Conservation (phyloP, 2,888 invertebrate genomes). For the Cheilosia vulpina region DNA sequence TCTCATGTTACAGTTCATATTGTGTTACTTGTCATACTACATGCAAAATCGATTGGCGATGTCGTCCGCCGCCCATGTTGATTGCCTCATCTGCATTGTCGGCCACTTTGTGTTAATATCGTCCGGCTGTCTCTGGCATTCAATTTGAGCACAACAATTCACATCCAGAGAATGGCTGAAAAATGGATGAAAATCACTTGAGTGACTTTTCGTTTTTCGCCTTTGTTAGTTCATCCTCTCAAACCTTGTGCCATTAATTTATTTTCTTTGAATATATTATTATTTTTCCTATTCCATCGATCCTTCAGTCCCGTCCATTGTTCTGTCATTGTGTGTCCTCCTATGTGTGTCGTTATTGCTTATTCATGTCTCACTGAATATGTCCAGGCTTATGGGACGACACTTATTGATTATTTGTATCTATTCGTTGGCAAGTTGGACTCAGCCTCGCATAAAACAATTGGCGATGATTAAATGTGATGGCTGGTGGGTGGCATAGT, state of each 20-base stretch:
- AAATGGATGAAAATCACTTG: constrained; percentile 34
- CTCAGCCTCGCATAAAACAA: constrained; percentile 18
- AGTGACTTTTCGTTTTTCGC: constrained; percentile 33
- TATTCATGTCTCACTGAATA: constrained; percentile 60
- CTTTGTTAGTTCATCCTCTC: constrained; percentile 15
- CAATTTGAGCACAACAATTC: constrained; percentile 1
- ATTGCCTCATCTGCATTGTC: constrained; percentile 55
- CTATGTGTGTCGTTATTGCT: constrained; percentile 46
- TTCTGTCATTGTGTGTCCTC: constrained; percentile 43
- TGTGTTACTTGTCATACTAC: constrained; percentile 10
- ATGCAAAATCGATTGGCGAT: constrained; percentile 21
- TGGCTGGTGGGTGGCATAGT: constrained; percentile 20
- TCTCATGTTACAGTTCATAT: constrained; percentile 42
- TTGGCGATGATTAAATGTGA: constrained; percentile 48
- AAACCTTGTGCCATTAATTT: constrained; percentile 49
- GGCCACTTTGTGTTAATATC: constrained; percentile 19
- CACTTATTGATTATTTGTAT: constrained; percentile 60
- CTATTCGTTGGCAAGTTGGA: constrained; percentile 20
- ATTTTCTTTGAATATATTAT: constrained; percentile 50
- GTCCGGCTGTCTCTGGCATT: constrained; percentile 3
- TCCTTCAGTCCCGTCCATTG: constrained; percentile 15
- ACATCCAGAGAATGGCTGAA: constrained; percentile 20
- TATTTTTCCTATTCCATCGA: constrained; percentile 44
- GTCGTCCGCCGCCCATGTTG: constrained; percentile 13
- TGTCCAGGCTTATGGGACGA: constrained; percentile 46